phyloP scores from a whole-genome alignment of 1,140 invertebrate species.

The Eufriesea mexicana region DNA sequence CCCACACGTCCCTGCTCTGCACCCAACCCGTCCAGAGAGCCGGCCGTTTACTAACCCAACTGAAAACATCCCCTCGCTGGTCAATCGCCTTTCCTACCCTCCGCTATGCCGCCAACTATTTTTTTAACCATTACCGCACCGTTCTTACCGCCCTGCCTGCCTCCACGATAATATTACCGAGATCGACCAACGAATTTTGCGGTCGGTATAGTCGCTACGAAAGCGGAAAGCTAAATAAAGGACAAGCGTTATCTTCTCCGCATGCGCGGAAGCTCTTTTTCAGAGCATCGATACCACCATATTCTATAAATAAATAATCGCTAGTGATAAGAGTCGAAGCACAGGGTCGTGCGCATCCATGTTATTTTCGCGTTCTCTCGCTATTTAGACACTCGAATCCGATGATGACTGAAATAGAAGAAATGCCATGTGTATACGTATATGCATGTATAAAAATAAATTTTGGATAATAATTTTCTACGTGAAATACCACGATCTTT shows the following conservation, averaged over 20 bases:
- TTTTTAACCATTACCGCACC: neutral
- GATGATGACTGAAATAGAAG: neutral
- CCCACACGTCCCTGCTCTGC: slow-evolving; percentile 9
- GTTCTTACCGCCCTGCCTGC: neutral
- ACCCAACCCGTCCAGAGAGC: slow-evolving; percentile 16
- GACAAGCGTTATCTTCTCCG: neutral
- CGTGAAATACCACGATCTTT: neutral
- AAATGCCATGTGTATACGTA: neutral
- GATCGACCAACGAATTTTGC: neutral
- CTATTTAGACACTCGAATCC: neutral
- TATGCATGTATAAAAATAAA: neutral
- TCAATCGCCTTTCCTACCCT: slow-evolving; percentile 28
- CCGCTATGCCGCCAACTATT: neutral
- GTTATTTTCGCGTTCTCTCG: neutral
- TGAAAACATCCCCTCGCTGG: slow-evolving; percentile 68
- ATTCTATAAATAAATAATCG: slow-evolving; percentile 70
- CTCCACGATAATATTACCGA: neutral
- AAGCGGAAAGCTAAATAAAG: neutral
- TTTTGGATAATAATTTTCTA: neutral
- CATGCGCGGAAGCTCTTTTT: slow-evolving; percentile 34
- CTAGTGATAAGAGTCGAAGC: slow-evolving; percentile 53
- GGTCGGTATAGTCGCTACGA: neutral
- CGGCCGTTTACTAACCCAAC: slow-evolving; percentile 65
- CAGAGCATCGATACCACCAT: slow-evolving; percentile 12
- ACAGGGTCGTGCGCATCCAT: neutral